These are phyloP conservation scores for Ataeniobius toweri DNA, from an alignment of 2,797 vertebrate genomes.

Conservation along the genomic window DNA sequence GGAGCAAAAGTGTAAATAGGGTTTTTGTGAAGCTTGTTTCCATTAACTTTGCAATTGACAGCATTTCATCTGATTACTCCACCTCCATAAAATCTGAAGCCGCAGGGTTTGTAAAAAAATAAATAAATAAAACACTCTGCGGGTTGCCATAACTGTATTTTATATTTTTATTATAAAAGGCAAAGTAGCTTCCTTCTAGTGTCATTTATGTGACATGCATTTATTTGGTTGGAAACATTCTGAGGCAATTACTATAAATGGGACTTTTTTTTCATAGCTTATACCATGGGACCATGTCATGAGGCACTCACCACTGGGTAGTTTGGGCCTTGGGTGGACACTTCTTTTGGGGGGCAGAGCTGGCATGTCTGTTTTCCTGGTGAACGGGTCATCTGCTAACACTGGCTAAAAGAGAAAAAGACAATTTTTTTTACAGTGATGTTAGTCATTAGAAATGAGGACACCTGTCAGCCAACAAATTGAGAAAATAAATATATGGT, in stretches of 20 bases:
- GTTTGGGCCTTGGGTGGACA: slow-evolving; percentile 92
- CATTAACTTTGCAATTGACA: too few species aligned
- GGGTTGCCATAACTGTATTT: too few species aligned
- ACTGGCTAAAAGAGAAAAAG: slow-evolving; percentile 68
- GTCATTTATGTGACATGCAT: background rate
- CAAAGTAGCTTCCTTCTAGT: background rate
- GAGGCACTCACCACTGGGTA: slow-evolving; percentile 90
- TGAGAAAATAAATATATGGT: background rate
- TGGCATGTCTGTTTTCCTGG: slow-evolving; percentile 90
- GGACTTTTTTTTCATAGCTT: background rate
- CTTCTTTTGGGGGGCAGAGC: slow-evolving; percentile 95
- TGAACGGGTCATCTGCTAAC: slow-evolving; percentile 93
- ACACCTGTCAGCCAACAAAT: background rate
- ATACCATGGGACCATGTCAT: too few species aligned
- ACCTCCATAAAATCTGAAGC: too few species aligned
- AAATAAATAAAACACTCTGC: too few species aligned
- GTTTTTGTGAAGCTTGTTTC: too few species aligned
- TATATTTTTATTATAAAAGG: background rate
- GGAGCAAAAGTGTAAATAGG: too few species aligned
- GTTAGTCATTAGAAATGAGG: background rate
- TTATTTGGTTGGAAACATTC: background rate
- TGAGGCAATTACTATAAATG: background rate
- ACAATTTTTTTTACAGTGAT: background rate
- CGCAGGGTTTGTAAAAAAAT: too few species aligned
- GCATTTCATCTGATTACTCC: too few species aligned